Evolutionary conservation across 1,140 invertebrate species (phyloP), one percentile per base, ranked within the genome.

Genomic region (Drosophila nigromelanica): DNA sequence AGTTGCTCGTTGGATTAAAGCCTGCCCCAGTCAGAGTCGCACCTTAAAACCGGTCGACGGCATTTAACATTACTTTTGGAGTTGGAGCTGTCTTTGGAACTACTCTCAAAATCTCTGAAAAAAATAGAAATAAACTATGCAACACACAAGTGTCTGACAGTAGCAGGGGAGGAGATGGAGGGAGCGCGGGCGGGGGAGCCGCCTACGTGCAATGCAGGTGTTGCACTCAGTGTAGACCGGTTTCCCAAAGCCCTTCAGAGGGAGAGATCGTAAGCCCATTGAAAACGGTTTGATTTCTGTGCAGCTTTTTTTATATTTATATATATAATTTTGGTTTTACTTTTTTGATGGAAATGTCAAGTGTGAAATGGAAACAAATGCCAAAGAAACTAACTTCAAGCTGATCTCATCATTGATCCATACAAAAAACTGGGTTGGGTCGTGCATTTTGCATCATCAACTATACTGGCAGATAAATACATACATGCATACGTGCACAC

Each of bases 31-130:
- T 54, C 39, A 51, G 43, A 60, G 72, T 75, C 81, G 82, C 81
- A 86, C 81, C 81, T 82, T 82, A 82, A 87, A 86, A 86, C 82
- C 78, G 78, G 81, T 72, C 61, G 51, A 43, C 78, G 82, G 78
- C 74, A 87, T 87, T 87, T 81, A 69, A 74, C 60, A 78, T 73
- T 73, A 74, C 56, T 15, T 68, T 61, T 67, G 43, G 40, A 62
- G 58, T 39, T 70, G 55, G 40, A 33, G 66, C n/a, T n/a, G n/a
- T n/a, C n/a, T n/a, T n/a, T n/a, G n/a, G 37, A 69, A 33, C 42
- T 27, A 55, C 56, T 81, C 78, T 74, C 61, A 60, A 73, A 66
- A 70, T 48, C 75, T 66, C 56, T 43, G 51, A 76, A 55, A 48
- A 80, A 4, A 24, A 24, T 24, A 24, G 2, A 72, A 54, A 55